Evolutionary conservation across 2,888 invertebrate species (phyloP).

Genomic region (Drosophila nr. perissopoda): DNA sequence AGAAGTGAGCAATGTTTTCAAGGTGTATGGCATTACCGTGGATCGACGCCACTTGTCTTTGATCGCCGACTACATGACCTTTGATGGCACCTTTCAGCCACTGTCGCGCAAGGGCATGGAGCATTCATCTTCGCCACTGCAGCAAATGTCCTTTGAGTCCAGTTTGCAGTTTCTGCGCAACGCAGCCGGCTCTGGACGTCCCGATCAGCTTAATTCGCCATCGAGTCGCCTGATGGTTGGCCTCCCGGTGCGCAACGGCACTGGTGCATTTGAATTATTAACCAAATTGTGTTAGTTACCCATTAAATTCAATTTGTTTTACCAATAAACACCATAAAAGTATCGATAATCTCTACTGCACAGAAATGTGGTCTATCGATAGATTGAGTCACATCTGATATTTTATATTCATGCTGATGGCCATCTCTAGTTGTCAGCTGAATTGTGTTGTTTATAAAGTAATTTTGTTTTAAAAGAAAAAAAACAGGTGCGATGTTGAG

Average conservation of each 20-base stretch:
- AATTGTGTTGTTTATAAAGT: slow-evolving; percentile 87
- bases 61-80: slow-evolving; percentile 99
- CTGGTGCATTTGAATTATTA: slow-evolving; percentile 89
- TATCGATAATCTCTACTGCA: slow-evolving; percentile 12
- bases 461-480: neutral
- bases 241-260: slow-evolving; percentile 92
- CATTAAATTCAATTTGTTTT: slow-evolving; percentile 8
- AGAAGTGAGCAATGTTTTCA: slow-evolving; percentile 98
- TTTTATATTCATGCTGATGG: neutral
- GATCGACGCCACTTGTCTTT: slow-evolving; percentile 96
- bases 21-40: slow-evolving; percentile 98
- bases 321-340: slow-evolving; percentile 12
- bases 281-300: slow-evolving; percentile 72
- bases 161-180: slow-evolving; percentile 94
- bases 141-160: slow-evolving; percentile 99
- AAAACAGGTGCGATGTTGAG: slow-evolving; percentile 88
- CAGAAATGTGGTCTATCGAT: slow-evolving; percentile 25
- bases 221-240: slow-evolving; percentile 95
- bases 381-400: slow-evolving; percentile 3
- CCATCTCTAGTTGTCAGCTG: slow-evolving; percentile 38
- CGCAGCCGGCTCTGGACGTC: slow-evolving; percentile 87
- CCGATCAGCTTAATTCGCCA: slow-evolving; percentile 92
- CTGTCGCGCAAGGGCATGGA: slow-evolving; percentile 96
- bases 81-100: slow-evolving; percentile 94
- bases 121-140: slow-evolving; percentile 95